These are phyloP conservation scores for Elysia crispata DNA, from an alignment of 2,888 invertebrate genomes.

Conservation along the genomic window DNA sequence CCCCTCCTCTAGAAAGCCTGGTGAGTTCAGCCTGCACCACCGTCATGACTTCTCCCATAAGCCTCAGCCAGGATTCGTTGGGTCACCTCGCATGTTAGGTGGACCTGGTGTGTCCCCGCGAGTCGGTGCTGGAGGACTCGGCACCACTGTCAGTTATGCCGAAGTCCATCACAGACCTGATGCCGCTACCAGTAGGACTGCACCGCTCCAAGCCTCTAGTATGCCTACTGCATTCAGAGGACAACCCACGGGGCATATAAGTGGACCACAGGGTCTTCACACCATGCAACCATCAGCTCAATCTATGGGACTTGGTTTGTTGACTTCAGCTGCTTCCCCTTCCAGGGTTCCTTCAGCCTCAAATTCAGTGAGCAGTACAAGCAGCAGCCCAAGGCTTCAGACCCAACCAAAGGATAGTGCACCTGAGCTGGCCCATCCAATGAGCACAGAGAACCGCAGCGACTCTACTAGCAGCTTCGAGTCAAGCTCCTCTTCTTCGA, in stretches of 20 bases:
- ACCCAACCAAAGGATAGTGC: slow-evolving; percentile 50
- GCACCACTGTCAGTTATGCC: not conserved
- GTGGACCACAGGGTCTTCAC: not conserved
- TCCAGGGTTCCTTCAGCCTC: too few species aligned
- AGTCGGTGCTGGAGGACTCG: not conserved
- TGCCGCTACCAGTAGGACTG: too few species aligned
- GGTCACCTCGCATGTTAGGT: too few species aligned
- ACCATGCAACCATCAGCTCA: not conserved
- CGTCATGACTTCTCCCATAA: not conserved
- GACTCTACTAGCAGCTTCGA: slow-evolving; percentile 49
- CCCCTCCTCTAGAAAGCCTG: slow-evolving; percentile 48
- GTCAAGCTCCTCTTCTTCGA: slow-evolving; percentile 81
- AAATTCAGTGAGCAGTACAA: too few species aligned
- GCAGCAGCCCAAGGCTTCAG: slow-evolving; percentile 23
- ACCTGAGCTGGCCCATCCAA: slow-evolving; percentile 3
- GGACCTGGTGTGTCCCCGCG: too few species aligned
- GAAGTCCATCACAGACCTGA: not conserved
- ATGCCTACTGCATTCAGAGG: too few species aligned
- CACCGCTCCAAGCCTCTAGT: too few species aligned
- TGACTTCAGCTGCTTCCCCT: too few species aligned
- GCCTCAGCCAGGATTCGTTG: not conserved
- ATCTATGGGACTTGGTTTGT: slow-evolving; percentile 1
- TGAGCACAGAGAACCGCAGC: slow-evolving; percentile 37
- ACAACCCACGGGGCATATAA: too few species aligned
- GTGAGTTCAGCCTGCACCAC: slow-evolving; percentile 35